These are phyloP conservation scores for Drepana falcataria DNA, from an alignment of 2,888 invertebrate species.

Conservation along the genomic window DNA sequence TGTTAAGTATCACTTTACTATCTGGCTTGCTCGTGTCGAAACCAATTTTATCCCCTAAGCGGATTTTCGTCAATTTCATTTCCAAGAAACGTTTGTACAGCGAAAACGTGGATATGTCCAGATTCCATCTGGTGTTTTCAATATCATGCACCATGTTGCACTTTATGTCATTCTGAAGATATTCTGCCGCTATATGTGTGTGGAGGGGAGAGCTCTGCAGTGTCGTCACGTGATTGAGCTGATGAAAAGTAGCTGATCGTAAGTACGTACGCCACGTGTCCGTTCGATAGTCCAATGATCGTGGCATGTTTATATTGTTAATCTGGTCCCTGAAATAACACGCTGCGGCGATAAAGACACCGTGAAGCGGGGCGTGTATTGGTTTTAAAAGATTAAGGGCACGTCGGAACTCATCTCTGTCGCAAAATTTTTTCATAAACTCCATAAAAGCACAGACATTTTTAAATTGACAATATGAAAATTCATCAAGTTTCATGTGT, in stretches of 20 bases:
- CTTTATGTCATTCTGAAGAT: slow-evolving; percentile 9
- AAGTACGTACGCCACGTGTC: too few species aligned
- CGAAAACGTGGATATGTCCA: slow-evolving; percentile 10
- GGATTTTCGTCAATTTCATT: slow-evolving; percentile 11
- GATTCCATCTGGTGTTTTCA: slow-evolving; percentile 6
- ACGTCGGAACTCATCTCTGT: not conserved
- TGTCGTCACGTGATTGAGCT: not conserved
- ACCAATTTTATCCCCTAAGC: slow-evolving; percentile 12
- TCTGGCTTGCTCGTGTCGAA: slow-evolving; percentile 11
- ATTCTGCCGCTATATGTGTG: slow-evolving; percentile 8
- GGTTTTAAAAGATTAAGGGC: not conserved
- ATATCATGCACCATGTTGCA: not conserved
- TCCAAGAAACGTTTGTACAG: slow-evolving; percentile 14
- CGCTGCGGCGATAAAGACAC: not conserved
- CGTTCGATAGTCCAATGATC: too few species aligned
- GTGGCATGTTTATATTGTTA: not conserved
- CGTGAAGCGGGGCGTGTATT: slow-evolving; percentile 2
- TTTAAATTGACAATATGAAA: slow-evolving; percentile 3
- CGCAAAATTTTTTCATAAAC: slow-evolving; percentile 1
- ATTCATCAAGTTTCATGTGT: slow-evolving; percentile 3
- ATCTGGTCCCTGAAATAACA: not conserved
- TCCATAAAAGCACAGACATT: slow-evolving; percentile 4
- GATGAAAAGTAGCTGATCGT: not conserved
- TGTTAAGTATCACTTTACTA: slow-evolving; percentile 6
- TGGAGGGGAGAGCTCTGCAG: slow-evolving; percentile 2